phyloP scores from a whole-genome alignment of 1,140 invertebrate genomes.

The Aradophagus sp. region DNA sequence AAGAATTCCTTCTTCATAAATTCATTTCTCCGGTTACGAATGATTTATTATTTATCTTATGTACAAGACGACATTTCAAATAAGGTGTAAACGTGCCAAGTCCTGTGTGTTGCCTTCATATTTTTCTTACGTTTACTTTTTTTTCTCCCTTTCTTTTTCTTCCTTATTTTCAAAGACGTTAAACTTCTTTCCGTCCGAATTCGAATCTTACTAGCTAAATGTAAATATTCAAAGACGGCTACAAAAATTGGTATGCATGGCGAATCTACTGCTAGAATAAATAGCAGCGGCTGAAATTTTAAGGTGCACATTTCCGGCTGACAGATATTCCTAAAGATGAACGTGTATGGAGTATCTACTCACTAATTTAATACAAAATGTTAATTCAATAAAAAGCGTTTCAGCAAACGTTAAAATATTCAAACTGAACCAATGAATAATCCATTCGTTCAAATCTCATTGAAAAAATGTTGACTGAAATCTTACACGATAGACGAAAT shows the following conservation, averaged over 20 bases:
- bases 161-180: constrained; percentile 31
- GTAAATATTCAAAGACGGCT: constrained; percentile 54
- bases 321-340: constrained; percentile 50
- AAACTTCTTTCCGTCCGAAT: constrained; percentile 39
- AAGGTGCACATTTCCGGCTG: constrained; percentile 56
- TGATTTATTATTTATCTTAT: constrained; percentile 40
- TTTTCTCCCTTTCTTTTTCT: constrained; percentile 21
- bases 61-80: constrained; percentile 42
- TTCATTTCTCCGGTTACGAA: constrained; percentile 16
- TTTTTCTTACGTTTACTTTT: constrained; percentile 14
- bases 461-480: background rate
- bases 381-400: constrained; percentile 55
- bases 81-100: constrained; percentile 49
- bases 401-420: constrained; percentile 43
- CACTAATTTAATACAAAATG: constrained; percentile 52
- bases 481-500: too few species aligned
- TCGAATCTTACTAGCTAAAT: constrained; percentile 42
- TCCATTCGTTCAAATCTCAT: constrained; percentile 8
- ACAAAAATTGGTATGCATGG: constrained; percentile 53
- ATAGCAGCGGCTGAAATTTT: constrained; percentile 57
- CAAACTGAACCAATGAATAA: constrained; percentile 33
- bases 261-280: constrained; percentile 52
- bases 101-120: constrained; percentile 28
- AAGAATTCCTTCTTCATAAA: constrained; percentile 27
- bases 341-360: constrained; percentile 55